A percentile compares a stretch with the other conserved stretches of the same genome.
Evolutionary conservation across 2,888 invertebrate genomes (phyloP).

Genomic region (Cremastinae sp.): DNA sequence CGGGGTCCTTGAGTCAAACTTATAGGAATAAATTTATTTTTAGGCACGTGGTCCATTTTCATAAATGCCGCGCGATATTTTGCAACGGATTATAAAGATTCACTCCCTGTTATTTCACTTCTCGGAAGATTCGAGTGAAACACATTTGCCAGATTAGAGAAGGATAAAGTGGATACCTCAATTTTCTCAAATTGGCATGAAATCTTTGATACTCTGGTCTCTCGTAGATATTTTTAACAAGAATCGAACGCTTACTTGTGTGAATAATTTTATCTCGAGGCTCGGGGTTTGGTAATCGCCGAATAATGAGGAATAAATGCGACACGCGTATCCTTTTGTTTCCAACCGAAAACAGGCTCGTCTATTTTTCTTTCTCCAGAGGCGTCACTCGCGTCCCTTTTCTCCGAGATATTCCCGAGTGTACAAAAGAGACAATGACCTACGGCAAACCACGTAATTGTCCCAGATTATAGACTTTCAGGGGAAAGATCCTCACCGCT

Average conservation of each 20-base stretch:
- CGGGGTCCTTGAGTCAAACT: no score
- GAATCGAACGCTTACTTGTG: no score
- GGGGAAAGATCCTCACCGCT: slow-evolving; percentile 47
- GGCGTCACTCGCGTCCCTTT: slow-evolving; percentile 17
- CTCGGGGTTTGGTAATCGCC: neutral
- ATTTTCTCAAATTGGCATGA: slow-evolving; percentile 68
- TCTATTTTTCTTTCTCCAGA: slow-evolving; percentile 25
- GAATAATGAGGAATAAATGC: neutral
- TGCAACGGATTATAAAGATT: slow-evolving; percentile 43
- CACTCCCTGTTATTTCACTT: slow-evolving; percentile 34
- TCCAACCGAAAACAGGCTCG: neutral
- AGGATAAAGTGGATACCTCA: slow-evolving; percentile 63
- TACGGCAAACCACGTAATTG: slow-evolving; percentile 69
- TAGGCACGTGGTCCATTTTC: slow-evolving; percentile 69
- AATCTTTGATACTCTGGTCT: slow-evolving; percentile 60
- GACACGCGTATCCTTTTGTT: slow-evolving; percentile 38
- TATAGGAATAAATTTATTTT: no score
- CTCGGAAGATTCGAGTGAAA: slow-evolving; percentile 56
- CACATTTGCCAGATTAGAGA: slow-evolving; percentile 21
- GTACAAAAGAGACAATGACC: slow-evolving; percentile 37
- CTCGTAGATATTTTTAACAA: slow-evolving; percentile 10
- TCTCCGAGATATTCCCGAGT: slow-evolving; percentile 18
- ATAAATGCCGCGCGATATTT: slow-evolving; percentile 65
- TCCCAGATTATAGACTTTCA: slow-evolving; percentile 73
- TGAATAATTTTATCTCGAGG: slow-evolving; percentile 26